Conservation (phyloP, 2,888 invertebrate species). For the Acrobasis suavella region DNA sequence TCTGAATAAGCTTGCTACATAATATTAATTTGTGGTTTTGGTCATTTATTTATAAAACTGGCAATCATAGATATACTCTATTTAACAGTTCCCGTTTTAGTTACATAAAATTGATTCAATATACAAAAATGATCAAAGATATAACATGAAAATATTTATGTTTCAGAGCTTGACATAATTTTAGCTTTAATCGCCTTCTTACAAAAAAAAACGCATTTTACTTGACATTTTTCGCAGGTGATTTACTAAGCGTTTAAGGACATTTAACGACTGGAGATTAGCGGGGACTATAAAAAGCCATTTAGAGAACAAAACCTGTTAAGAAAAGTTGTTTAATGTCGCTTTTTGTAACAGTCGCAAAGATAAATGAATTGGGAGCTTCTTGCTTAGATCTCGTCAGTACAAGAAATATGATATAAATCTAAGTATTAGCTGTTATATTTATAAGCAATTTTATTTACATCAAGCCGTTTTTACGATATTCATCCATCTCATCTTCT, state of each 20-base stretch:
- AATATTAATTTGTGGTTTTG: too few relatives aligned
- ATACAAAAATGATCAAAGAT: too few relatives aligned
- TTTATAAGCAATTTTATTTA: neutral
- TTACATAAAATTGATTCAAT: too few relatives aligned
- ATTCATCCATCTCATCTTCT: too few relatives aligned
- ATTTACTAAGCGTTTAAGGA: slow-evolving; percentile 29
- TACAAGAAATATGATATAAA: neutral
- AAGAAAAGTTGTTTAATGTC: slow-evolving; percentile 25
- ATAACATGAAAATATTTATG: too few relatives aligned
- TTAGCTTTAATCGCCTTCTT: slow-evolving; percentile 5
- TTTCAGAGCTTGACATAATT: neutral
- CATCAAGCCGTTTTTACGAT: too few relatives aligned
- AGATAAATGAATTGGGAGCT: slow-evolving; percentile 14
- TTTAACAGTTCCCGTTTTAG: too few relatives aligned
- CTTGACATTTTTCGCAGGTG: slow-evolving; percentile 28
- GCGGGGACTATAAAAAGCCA: slow-evolving; percentile 30
- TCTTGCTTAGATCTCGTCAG: neutral
- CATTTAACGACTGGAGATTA: slow-evolving; percentile 33
- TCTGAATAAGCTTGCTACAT: too few relatives aligned
- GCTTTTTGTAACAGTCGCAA: slow-evolving; percentile 5
- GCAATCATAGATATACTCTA: too few relatives aligned
- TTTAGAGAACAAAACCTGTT: slow-evolving; percentile 32
- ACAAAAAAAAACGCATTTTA: slow-evolving; percentile 19
- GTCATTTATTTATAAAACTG: too few relatives aligned
- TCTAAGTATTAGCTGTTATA: too few relatives aligned